Conservation (phyloP, 23 tunicate genomes). For the Ascidia mentula region DNA sequence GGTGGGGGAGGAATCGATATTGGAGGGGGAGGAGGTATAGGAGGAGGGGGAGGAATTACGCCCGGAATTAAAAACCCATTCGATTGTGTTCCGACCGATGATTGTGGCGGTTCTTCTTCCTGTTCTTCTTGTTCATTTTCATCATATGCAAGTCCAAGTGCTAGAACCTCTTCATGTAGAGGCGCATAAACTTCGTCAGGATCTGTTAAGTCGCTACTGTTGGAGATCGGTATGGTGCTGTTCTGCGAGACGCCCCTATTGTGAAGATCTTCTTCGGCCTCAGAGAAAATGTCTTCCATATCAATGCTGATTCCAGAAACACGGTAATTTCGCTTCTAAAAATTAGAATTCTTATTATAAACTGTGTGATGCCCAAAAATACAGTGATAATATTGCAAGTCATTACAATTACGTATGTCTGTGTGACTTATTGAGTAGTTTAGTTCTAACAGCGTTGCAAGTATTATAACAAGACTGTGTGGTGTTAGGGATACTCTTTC, state of each 20-base stretch:
- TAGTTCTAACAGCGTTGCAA: no score
- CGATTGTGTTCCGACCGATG: not conserved
- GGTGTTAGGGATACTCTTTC: no score
- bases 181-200: conserved; percentile 60
- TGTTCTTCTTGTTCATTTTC: conserved; percentile 25
- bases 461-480: no score
- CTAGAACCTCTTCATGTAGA: conserved; percentile 58
- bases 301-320: conserved; percentile 66
- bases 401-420: no score
- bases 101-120: conserved; percentile 35
- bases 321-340: conserved; percentile 67
- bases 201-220: not conserved
- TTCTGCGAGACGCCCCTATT: conserved; percentile 4
- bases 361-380: no score
- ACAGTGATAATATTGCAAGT: no score
- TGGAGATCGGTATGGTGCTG: not conserved
- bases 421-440: no score
- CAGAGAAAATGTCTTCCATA: conserved; percentile 57
- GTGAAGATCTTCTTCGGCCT: conserved; percentile 61
- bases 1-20: conserved; percentile 65
- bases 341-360: no score
- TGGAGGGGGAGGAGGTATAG: conserved; percentile 42
- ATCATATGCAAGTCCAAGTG: conserved; percentile 61
- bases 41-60: conserved; percentile 3
- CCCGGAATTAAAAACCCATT: not conserved